phyloP scores from a whole-genome alignment of 2,797 vertebrate genomes.

The Hemitrygon akajei region DNA sequence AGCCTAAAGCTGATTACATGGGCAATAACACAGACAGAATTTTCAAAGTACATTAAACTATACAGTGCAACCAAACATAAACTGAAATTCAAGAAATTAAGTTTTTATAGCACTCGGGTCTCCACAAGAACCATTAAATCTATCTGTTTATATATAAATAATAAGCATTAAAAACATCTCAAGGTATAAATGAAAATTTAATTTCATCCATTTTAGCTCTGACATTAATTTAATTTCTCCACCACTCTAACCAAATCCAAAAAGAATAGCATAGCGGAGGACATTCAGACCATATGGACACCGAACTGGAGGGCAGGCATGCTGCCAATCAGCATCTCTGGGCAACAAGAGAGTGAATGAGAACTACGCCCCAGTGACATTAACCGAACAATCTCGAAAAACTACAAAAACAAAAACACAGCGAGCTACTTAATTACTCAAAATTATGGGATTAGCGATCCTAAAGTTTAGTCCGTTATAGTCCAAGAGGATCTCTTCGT shows the following conservation, averaged over 20 bases:
- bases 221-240: not conserved
- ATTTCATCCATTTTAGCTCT: not conserved
- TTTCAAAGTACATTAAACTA: not conserved
- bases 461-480: not conserved
- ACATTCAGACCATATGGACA: not conserved
- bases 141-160: not conserved
- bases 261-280: not conserved
- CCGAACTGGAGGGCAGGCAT: not conserved
- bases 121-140: not conserved
- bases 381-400: not conserved
- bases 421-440: constrained; percentile 31
- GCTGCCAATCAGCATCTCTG: constrained; percentile 29
- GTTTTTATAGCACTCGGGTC: not conserved
- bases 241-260: not conserved
- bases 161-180: not conserved
- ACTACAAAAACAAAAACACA: constrained; percentile 2
- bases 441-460: constrained; percentile 12
- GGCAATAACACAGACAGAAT: not conserved
- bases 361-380: constrained; percentile 22
- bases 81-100: not conserved
- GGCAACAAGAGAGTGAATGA: constrained; percentile 14
- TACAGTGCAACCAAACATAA: not conserved
- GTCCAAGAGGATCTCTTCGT: not conserved
- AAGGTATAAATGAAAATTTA: not conserved
- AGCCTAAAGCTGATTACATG: not conserved